Evolutionary conservation across 2,888 invertebrate species (phyloP).

Genomic region (Ophion ventricosus): DNA sequence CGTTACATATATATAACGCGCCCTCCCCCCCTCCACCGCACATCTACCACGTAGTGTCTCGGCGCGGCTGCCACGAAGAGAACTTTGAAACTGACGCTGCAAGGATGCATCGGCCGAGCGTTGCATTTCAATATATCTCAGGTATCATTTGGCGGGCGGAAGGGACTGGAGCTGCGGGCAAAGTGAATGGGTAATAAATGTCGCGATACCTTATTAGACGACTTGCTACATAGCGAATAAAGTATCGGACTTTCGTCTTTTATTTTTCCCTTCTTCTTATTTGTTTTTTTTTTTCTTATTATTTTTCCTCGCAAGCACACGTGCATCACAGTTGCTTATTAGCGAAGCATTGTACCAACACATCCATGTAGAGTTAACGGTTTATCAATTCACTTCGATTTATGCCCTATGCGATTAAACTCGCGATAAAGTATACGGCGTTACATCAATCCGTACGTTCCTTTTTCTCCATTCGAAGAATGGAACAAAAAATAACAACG

Average conservation of each 20-base stretch:
- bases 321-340: conserved; percentile 23
- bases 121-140: conserved; percentile 45
- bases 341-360: conserved; percentile 18
- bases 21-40: too few species aligned
- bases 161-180: conserved; percentile 58
- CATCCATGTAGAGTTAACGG: background rate
- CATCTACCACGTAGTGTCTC: too few species aligned
- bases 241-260: conserved; percentile 34
- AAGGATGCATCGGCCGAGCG: conserved; percentile 38
- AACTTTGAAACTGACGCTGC: conserved; percentile 48
- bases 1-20: too few species aligned
- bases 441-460: conserved; percentile 15
- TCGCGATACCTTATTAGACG: conserved; percentile 63
- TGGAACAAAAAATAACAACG: background rate
- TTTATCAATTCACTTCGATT: conserved; percentile 41
- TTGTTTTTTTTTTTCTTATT: conserved; percentile 26
- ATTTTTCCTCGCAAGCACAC: conserved; percentile 38
- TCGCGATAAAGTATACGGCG: conserved; percentile 70
- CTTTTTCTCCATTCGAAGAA: background rate
- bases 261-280: background rate
- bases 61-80: background rate
- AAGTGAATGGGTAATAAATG: conserved; percentile 65
- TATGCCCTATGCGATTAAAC: conserved; percentile 41
- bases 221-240: conserved; percentile 57
- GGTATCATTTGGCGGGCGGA: conserved; percentile 60